Conservation (phyloP, 2,888 invertebrate genomes). For the Brachylomia viminalis region DNA sequence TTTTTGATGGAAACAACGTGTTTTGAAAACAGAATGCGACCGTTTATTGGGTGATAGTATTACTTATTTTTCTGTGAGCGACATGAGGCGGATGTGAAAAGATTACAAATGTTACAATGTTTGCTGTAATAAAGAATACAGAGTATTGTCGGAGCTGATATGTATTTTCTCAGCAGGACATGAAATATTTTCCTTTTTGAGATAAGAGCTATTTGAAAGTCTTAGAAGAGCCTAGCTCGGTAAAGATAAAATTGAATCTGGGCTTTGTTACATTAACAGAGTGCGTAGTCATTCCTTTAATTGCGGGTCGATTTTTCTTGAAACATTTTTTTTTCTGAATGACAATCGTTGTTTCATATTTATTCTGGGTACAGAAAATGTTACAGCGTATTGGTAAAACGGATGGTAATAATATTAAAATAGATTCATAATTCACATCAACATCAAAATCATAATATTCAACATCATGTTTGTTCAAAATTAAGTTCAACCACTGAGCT, state of each 20-base stretch:
- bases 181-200: conserved; percentile 36
- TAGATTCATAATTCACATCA: conserved; percentile 34
- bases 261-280: conserved; percentile 17
- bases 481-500: conserved; percentile 42
- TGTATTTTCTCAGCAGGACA: conserved; percentile 45
- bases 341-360: background rate
- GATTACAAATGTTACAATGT: conserved; percentile 46
- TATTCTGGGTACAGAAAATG: background rate
- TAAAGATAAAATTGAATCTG: conserved; percentile 35
- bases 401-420: conserved; percentile 37
- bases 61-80: conserved; percentile 35
- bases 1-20: conserved; percentile 43
- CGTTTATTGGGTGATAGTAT: conserved; percentile 37
- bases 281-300: conserved; percentile 42
- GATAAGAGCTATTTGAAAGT: conserved; percentile 35
- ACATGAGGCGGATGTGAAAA: conserved; percentile 34
- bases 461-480: conserved; percentile 54
- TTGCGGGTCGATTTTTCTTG: conserved; percentile 20
- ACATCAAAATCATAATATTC: too few species aligned
- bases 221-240: conserved; percentile 1
- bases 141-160: conserved; percentile 26
- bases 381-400: background rate
- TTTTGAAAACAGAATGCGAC: conserved; percentile 36
- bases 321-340: background rate
- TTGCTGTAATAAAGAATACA: conserved; percentile 50